phyloP scores from a whole-genome alignment of 2,888 invertebrate genomes.

The Erebia aethiops region DNA sequence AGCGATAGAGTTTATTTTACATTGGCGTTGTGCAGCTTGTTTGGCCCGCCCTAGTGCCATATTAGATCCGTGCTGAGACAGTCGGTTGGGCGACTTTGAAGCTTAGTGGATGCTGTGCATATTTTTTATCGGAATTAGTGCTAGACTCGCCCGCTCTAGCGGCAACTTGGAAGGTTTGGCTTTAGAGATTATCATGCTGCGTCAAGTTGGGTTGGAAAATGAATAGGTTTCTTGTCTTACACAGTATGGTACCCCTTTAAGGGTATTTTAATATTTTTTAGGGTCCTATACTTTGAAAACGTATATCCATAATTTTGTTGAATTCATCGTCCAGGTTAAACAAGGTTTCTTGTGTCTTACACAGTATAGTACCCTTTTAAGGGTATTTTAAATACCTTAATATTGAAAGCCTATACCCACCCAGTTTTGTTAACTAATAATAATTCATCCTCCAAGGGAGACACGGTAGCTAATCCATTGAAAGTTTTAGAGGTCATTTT shows the following conservation, averaged over 20 bases:
- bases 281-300: too few species aligned
- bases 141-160: slow-evolving; percentile 26
- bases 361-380: background rate
- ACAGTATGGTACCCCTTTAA: background rate
- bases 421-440: too few species aligned
- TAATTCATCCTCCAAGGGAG: too few species aligned
- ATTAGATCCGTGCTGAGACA: slow-evolving; percentile 35
- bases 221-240: background rate
- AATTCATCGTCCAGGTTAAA: too few species aligned
- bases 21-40: slow-evolving; percentile 16
- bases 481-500: too few species aligned
- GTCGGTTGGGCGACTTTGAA: slow-evolving; percentile 32
- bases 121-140: slow-evolving; percentile 38
- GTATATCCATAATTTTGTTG: too few species aligned
- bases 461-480: too few species aligned
- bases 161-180: slow-evolving; percentile 28
- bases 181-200: slow-evolving; percentile 17
- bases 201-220: slow-evolving; percentile 9
- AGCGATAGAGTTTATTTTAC: slow-evolving; percentile 9
- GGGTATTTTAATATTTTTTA: background rate
- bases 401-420: too few species aligned
- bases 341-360: background rate
- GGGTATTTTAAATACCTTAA: background rate
- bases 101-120: slow-evolving; percentile 36
- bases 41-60: slow-evolving; percentile 38